Percentiles rank a stretch among this genome's conserved stretches.
Conservation (phyloP, 1,140 invertebrate genomes). For the Bombus superbus region DNA sequence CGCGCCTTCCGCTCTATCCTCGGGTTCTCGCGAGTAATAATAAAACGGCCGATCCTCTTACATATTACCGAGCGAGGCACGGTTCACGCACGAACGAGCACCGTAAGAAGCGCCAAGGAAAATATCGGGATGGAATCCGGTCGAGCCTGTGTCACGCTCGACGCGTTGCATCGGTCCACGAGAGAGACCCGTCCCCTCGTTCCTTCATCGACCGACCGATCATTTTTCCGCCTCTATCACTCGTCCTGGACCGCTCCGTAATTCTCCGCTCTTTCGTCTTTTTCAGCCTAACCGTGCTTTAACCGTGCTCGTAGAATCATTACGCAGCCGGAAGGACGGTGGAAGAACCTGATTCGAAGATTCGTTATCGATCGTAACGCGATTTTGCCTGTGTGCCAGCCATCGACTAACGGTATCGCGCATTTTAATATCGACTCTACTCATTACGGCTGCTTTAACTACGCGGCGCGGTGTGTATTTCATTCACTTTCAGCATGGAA, state of each 20-base stretch:
- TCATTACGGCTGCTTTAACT: background rate
- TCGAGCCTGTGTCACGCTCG: conserved; percentile 64
- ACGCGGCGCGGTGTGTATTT: background rate
- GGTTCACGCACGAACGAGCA: conserved; percentile 71
- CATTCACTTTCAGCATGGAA: background rate
- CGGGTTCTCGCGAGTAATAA: conserved; percentile 58
- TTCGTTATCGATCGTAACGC: conserved; percentile 1
- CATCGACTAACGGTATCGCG: background rate
- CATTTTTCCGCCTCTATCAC: conserved; percentile 11
- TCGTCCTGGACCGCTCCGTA: background rate
- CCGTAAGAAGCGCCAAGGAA: conserved; percentile 55
- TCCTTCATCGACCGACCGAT: background rate
- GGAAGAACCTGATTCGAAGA: conserved; percentile 1
- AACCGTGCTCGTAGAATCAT: background rate
- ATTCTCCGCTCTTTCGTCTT: background rate
- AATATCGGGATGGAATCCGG: conserved; percentile 64
- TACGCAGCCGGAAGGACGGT: conserved; percentile 17
- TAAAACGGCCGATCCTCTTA: conserved; percentile 63
- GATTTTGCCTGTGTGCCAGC: background rate
- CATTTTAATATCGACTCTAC: background rate
- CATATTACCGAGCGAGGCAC: conserved; percentile 47
- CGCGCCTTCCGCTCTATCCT: conserved; percentile 13
- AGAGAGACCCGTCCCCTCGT: background rate
- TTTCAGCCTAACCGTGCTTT: background rate
- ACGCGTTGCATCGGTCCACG: conserved; percentile 35